Evolutionary conservation across 2,113 vertebrate species (phyloP).

Genomic region (Mobula hypostoma): DNA sequence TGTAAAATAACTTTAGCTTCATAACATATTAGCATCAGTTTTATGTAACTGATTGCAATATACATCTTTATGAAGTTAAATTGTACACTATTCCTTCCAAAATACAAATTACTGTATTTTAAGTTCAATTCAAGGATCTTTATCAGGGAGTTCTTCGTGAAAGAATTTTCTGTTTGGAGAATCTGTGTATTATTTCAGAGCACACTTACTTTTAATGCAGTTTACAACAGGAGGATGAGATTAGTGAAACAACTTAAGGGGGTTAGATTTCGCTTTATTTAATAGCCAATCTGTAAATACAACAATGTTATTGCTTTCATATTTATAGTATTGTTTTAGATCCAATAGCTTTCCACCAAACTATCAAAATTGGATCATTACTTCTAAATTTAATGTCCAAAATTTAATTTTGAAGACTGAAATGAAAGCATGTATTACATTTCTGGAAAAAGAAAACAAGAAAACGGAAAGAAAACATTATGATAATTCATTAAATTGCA

Average conservation of each 20-base stretch:
- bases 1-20: not conserved
- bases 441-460: not conserved
- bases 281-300: not conserved
- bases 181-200: not conserved
- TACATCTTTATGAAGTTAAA: not conserved
- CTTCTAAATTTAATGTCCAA: not conserved
- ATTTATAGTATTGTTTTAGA: not conserved
- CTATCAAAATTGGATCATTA: not conserved
- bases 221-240: not conserved
- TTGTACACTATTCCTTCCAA: not conserved
- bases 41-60: not conserved
- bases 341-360: not conserved
- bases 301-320: not conserved
- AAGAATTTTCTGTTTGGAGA: not conserved
- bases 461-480: not conserved
- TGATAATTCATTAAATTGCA: not conserved
- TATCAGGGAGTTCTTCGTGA: not conserved
- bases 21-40: not conserved
- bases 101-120: not conserved
- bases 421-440: not conserved
- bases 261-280: not conserved
- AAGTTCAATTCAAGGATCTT: not conserved
- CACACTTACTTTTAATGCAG: not conserved
- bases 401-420: not conserved
- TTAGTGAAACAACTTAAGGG: not conserved